Conservation (phyloP, 2,797 vertebrate species). For the Esox lucius region DNA sequence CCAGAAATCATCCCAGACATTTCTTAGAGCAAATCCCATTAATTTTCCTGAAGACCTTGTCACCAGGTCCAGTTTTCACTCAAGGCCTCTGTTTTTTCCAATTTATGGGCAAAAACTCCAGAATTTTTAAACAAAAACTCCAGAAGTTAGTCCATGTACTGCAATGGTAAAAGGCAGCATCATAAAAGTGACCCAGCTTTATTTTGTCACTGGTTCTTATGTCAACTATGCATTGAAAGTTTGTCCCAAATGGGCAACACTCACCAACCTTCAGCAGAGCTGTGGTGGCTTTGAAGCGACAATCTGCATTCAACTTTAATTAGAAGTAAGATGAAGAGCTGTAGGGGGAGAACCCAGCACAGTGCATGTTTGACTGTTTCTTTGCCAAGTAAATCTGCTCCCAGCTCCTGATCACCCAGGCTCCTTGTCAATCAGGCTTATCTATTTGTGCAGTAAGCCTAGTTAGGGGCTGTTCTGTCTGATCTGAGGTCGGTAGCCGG, state of each 20-base stretch:
- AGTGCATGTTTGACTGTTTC: not conserved
- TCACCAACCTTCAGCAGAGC: not conserved
- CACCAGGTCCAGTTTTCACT: not conserved
- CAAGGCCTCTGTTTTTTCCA: not conserved
- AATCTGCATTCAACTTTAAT: constrained; percentile 10
- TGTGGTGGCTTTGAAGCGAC: constrained; percentile 1
- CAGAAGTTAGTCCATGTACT: no score
- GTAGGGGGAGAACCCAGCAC: not conserved
- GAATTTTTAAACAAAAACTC: not conserved
- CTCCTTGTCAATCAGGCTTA: constrained; percentile 14
- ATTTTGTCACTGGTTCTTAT: constrained; percentile 4
- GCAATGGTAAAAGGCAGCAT: not conserved
- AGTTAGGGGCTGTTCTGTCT: not conserved
- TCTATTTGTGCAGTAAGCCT: not conserved
- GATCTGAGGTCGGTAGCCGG: not conserved
- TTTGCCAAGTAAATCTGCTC: not conserved
- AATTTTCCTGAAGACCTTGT: no score
- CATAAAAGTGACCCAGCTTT: constrained; percentile 20
- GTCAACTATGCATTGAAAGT: not conserved
- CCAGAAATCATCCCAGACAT: not conserved
- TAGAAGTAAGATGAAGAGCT: constrained; percentile 8
- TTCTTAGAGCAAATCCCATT: not conserved
- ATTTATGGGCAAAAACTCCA: not conserved
- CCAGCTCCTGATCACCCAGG: not conserved
- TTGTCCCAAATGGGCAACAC: not conserved